Evolutionary conservation across 2,113 vertebrate genomes (phyloP).

Genomic region (Origma solitaria): DNA sequence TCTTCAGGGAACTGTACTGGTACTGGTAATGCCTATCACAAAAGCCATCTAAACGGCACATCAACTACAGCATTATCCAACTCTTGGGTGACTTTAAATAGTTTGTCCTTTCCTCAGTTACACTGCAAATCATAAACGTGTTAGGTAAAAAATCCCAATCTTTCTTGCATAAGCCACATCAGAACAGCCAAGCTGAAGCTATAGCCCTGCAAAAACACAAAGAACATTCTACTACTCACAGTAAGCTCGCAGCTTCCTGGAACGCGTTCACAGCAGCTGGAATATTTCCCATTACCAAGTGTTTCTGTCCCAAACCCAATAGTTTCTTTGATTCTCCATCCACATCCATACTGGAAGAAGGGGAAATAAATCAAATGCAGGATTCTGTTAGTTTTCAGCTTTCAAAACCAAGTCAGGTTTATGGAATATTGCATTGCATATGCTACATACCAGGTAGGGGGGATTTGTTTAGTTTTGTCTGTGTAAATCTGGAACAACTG

Average conservation of each 20-base stretch:
- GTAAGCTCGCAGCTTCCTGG: constrained; percentile 91
- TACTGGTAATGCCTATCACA: not conserved
- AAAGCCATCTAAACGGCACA: not conserved
- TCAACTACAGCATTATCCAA: accelerated
- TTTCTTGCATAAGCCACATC: not conserved
- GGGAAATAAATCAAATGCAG: not conserved
- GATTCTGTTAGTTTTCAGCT: not conserved
- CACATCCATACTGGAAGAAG: constrained; percentile 72
- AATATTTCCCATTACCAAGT: constrained; percentile 94
- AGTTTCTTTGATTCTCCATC: constrained; percentile 92
- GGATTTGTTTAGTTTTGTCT: not conserved
- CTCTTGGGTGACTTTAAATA: not conserved
- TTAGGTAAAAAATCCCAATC: not conserved
- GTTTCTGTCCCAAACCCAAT: constrained; percentile 89
- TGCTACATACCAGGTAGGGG: accelerated
- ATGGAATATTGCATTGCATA: accelerated
- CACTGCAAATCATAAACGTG: accelerated
- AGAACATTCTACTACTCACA: constrained; percentile 79
- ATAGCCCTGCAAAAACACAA: not conserved
- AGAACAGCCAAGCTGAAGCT: not conserved
- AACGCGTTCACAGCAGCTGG: constrained; percentile 90
- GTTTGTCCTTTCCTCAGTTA: accelerated
- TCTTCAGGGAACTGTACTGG: not conserved
- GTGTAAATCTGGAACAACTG: not conserved
- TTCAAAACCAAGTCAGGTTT: not conserved